A percentile compares a stretch with the other conserved stretches of the same genome.
phyloP scores from a whole-genome alignment of 2,113 vertebrate genomes.

The Chauna torquata region DNA sequence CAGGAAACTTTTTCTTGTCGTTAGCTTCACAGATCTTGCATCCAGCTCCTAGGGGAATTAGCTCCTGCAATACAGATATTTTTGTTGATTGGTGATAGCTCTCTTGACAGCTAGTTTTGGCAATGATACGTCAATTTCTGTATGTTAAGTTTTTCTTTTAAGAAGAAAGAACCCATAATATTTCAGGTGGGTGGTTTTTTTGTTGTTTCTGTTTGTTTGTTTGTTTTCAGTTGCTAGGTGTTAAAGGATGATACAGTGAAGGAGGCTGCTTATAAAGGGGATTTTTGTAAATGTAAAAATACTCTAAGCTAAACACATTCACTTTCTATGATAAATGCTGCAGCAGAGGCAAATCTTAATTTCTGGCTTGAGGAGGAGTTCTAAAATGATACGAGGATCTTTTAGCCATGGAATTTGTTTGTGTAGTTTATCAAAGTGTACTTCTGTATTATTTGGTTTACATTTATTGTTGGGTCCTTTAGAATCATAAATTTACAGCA shows the following conservation, averaged over 20 bases:
- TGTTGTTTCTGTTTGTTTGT: no score
- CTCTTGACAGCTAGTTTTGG: not conserved
- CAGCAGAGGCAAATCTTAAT: not conserved
- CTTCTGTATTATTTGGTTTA: not conserved
- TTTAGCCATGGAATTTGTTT: not conserved
- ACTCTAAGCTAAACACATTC: not conserved
- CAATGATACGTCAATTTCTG: not conserved
- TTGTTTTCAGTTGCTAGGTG: not conserved
- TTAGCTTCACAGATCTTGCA: slow-evolving; percentile 33
- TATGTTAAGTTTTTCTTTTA: not conserved
- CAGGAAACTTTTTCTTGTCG: not conserved
- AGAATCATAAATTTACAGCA: not conserved
- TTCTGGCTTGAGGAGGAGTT: not conserved
- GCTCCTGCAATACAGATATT: slow-evolving; percentile 34
- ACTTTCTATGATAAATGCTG: not conserved
- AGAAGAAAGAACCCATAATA: not conserved
- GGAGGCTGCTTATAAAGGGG: not conserved
- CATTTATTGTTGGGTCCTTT: not conserved
- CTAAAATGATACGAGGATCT: not conserved
- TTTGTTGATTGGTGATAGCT: not conserved
- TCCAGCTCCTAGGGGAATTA: rapidly evolving
- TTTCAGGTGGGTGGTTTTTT: not conserved
- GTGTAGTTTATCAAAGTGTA: not conserved
- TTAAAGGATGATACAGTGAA: not conserved
- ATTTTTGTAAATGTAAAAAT: not conserved